Percentiles rank a stretch among this genome's conserved stretches.
Conservation (phyloP, 35 echinoderm and acorn worm species). For the Acanthaster planci region DNA sequence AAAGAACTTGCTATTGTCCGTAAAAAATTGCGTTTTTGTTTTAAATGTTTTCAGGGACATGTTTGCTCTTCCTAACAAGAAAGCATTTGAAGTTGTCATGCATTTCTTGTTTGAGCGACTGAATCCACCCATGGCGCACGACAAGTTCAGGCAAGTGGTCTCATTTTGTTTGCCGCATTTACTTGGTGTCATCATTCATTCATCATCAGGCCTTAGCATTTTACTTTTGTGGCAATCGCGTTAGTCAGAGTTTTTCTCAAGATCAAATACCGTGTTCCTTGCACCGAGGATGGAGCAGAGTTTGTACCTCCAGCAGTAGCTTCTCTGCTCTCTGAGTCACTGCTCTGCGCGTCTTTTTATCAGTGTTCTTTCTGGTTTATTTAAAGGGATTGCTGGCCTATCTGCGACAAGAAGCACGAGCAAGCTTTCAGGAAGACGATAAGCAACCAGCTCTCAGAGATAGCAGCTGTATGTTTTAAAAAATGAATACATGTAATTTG, state of each 20-base stretch:
- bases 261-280: no score
- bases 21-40: background rate
- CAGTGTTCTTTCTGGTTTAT: background rate
- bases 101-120: slow-evolving; percentile 82
- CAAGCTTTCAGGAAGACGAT: slow-evolving; percentile 81
- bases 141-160: slow-evolving; percentile 77
- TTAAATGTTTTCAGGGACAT: slow-evolving; percentile 70
- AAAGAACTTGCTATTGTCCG: background rate
- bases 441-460: slow-evolving; percentile 75
- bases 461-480: slow-evolving; percentile 38
- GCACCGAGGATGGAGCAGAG: no score
- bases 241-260: no score
- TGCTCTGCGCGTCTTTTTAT: background rate
- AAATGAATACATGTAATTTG: no score
- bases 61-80: slow-evolving; percentile 95
- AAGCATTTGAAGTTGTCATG: slow-evolving; percentile 95
- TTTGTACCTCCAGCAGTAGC: no score
- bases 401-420: slow-evolving; percentile 92
- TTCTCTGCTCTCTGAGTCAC: no score
- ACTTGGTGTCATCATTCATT: no score
- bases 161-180: no score
- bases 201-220: no score
- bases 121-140: slow-evolving; percentile 79
- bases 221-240: no score
- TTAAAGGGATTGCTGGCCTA: slow-evolving; percentile 89